Evolutionary conservation across 2,888 invertebrate species (phyloP), one percentile per base, ranked within the genome.

Genomic region (Flabesymbios commensalis): DNA sequence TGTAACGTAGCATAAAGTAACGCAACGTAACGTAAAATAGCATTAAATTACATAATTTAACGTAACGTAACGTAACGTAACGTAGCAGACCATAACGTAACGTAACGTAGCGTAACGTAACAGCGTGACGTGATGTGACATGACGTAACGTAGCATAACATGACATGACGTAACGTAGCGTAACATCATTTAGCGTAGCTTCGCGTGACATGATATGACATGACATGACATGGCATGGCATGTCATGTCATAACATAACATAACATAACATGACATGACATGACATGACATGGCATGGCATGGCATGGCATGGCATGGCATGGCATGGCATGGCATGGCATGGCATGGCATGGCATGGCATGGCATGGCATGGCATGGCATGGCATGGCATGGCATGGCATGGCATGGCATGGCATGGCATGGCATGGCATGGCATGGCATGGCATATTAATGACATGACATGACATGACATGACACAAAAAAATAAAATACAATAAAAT

Each of bases 21-120:
- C 19, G 14, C 14, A 10, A 51, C 1, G 29, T 29, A 19, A 29
- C 29, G 51, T 51, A 29, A 19, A 10, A 1, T 51, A 1, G 17
- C 51, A 26, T 45, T 17, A 45, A 10, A 45, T 45, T 17, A 45
- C 19, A 22, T 45, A 45, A 19, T 19, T 10, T 51, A 26, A 51
- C 19, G 14, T 28, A 51, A 45, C 22, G 19, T 45, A 45, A 45
- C 22, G 19, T 45, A 45, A 45, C 22, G 10, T 45, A 19, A 19
- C 47, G 19, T 45, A 45, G 19, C 22, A 22, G 14, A 14, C 10
- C 47, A 22, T 19, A 45, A 51, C 19, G 29, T 51, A 51, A 51
- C 29, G 51, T 51, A 51, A 51, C 19, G 29, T 51, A 51, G 29
- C 19, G 51, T 51, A 26, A 51, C 29, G 51, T 51, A 51, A 29